Evolutionary conservation across 1,140 invertebrate genomes (phyloP).

Genomic region (Alviniconcha marisindica): DNA sequence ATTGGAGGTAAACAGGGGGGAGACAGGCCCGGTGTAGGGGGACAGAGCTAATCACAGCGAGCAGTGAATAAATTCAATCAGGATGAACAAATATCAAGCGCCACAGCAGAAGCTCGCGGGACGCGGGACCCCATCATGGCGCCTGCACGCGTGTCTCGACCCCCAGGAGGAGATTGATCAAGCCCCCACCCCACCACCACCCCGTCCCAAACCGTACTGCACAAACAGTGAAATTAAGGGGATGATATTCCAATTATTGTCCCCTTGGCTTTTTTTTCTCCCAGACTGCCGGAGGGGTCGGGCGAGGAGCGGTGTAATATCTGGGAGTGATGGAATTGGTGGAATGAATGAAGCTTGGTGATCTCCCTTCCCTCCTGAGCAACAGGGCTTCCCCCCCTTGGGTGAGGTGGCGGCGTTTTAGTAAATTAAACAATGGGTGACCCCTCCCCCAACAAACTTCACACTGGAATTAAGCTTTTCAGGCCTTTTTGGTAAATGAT

Average conservation of each 20-base stretch:
- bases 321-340: background rate
- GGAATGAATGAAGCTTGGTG: background rate
- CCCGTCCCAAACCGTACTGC: background rate
- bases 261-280: background rate
- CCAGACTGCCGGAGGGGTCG: background rate
- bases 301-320: background rate
- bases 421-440: too few relatives aligned
- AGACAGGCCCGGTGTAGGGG: background rate
- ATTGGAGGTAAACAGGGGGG: background rate
- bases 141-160: background rate
- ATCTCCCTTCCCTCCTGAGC: background rate
- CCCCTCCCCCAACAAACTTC: too few relatives aligned
- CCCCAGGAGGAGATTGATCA: slow-evolving; percentile 20
- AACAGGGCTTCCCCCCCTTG: too few relatives aligned
- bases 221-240: slow-evolving; percentile 32
- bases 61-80: slow-evolving; percentile 29
- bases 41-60: slow-evolving; percentile 32
- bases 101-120: background rate
- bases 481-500: too few relatives aligned
- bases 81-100: slow-evolving; percentile 9
- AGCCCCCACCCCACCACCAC: background rate
- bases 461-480: too few relatives aligned
- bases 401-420: too few relatives aligned
- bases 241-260: slow-evolving; percentile 32
- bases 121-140: background rate